phyloP scores from a whole-genome alignment of 2,797 vertebrate species.

The Syngnathus rostellatus region DNA sequence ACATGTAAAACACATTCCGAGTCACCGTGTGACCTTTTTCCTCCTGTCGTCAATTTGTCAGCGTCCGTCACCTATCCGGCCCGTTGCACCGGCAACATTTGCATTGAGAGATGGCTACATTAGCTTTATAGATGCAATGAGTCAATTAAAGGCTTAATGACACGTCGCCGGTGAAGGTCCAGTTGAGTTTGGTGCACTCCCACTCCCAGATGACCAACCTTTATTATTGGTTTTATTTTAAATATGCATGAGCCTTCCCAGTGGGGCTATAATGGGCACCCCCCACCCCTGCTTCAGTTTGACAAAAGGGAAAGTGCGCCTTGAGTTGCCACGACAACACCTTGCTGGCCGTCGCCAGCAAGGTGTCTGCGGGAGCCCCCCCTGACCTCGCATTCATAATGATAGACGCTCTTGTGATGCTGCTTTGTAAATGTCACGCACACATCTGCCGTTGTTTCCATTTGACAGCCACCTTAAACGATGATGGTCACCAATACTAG shows the following conservation, averaged over 20 bases:
- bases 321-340: constrained; percentile 20
- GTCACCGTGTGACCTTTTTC: constrained; percentile 26
- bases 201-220: constrained; percentile 38
- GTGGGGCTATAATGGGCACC: constrained; percentile 42
- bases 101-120: constrained; percentile 33
- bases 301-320: constrained; percentile 31
- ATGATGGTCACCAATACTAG: too few species aligned
- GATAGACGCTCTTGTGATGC: too few species aligned
- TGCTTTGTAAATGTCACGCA: neutral
- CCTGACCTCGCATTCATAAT: too few species aligned
- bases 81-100: constrained; percentile 18
- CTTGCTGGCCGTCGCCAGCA: too few species aligned
- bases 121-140: constrained; percentile 29
- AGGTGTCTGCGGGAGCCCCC: too few species aligned
- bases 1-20: neutral
- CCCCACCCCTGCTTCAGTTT: constrained; percentile 12
- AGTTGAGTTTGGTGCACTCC: constrained; percentile 18
- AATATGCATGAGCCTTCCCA: constrained; percentile 63
- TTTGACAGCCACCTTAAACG: neutral
- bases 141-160: constrained; percentile 66
- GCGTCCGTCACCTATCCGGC: constrained; percentile 6
- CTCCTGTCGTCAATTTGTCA: constrained; percentile 16
- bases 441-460: neutral
- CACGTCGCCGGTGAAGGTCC: constrained; percentile 40
- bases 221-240: constrained; percentile 52